Conservation (phyloP, 2,113 vertebrate genomes). For the Spea multiplicata region DNA sequence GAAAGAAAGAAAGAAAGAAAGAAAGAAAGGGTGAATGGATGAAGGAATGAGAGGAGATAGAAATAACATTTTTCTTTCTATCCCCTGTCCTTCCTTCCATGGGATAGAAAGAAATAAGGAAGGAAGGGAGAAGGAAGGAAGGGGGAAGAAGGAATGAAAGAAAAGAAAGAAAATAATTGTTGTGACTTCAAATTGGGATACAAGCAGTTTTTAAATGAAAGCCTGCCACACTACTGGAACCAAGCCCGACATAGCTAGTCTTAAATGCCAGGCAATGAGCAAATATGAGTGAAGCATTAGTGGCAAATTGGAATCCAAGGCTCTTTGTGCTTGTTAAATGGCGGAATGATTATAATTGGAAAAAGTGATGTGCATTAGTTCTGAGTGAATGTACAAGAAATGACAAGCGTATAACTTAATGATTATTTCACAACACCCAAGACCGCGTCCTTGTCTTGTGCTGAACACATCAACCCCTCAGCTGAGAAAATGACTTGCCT, state of each 20-base stretch:
- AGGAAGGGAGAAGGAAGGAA: not conserved
- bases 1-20: too few species aligned
- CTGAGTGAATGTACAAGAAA: constrained; percentile 84
- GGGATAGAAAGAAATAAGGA: not conserved
- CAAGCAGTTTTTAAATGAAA: constrained; percentile 61
- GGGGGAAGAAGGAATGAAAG: constrained; percentile 14
- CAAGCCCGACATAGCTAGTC: constrained; percentile 62
- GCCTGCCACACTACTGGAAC: constrained; percentile 60
- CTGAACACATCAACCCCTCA: constrained; percentile 65
- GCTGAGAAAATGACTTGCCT: constrained; percentile 69
- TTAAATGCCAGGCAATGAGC: constrained; percentile 74
- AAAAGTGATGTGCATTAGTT: constrained; percentile 85
- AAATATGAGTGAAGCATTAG: constrained; percentile 72
- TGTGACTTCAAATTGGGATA: constrained; percentile 55
- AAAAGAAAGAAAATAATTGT: constrained; percentile 55
- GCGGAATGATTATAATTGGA: constrained; percentile 83
- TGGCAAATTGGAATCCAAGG: constrained; percentile 81
- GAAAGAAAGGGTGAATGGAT: too few species aligned
- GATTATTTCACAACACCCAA: constrained; percentile 72
- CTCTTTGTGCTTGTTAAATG: constrained; percentile 85
- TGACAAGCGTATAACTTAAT: constrained; percentile 82
- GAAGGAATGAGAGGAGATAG: too few species aligned
- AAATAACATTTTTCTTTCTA: too few species aligned
- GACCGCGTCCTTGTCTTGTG: constrained; percentile 64
- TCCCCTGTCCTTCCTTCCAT: too few species aligned